Percentiles rank a stretch among this genome's conserved stretches.
Evolutionary conservation across 37 sponge, comb jelly and placozoan genomes (phyloP).

Genomic region (Crambe crambe): DNA sequence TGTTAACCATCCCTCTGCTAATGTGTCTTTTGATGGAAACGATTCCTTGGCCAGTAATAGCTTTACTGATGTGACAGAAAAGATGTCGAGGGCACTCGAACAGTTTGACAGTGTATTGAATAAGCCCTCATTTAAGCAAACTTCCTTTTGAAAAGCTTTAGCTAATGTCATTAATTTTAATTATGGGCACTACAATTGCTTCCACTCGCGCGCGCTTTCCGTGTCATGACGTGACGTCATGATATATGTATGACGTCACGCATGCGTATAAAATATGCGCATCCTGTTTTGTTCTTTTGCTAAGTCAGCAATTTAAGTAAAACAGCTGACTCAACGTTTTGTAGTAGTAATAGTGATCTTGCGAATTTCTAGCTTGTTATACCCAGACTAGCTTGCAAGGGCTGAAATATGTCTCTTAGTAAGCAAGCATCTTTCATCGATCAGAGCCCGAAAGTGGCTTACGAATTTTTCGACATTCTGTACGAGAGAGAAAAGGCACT

Average conservation of each 20-base stretch:
- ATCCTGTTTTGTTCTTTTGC: too few relatives aligned
- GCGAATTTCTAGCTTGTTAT: too few relatives aligned
- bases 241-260: too few relatives aligned
- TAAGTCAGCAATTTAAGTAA: too few relatives aligned
- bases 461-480: neutral
- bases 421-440: neutral
- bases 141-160: neutral
- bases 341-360: too few relatives aligned
- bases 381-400: too few relatives aligned
- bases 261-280: too few relatives aligned
- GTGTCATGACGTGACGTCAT: too few relatives aligned
- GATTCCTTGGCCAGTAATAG: neutral
- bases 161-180: conserved; percentile 8
- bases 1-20: neutral
- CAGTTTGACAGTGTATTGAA: conserved; percentile 32
- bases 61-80: neutral
- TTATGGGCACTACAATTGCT: too few relatives aligned
- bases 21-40: neutral
- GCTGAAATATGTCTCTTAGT: neutral
- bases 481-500: too few relatives aligned
- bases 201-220: too few relatives aligned
- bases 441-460: neutral
- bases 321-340: too few relatives aligned
- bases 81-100: conserved; percentile 24
- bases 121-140: neutral